These are phyloP conservation scores for Atrina japonica DNA, from an alignment of 2,888 invertebrate genomes.

Conservation along the genomic window DNA sequence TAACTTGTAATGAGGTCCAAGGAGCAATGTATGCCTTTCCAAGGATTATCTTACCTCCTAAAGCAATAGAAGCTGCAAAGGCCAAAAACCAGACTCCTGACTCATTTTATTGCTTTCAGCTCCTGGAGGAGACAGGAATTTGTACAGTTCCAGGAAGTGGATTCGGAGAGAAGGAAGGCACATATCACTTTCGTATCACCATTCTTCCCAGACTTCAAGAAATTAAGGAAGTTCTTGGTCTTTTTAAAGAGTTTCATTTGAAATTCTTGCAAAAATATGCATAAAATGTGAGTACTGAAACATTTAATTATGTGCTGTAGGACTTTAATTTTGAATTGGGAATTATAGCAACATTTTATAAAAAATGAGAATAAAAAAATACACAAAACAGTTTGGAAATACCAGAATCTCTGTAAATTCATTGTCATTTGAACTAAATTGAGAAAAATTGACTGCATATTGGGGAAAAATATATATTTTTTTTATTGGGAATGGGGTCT, in stretches of 20 bases:
- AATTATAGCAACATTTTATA: no score
- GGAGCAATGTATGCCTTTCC: conserved; percentile 99
- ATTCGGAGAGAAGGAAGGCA: conserved; percentile 96
- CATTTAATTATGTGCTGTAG: no score
- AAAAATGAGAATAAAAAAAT: no score
- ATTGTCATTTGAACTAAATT: no score
- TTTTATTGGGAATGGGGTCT: no score
- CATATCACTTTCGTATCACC: conserved; percentile 97
- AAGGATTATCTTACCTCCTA: conserved; percentile 88
- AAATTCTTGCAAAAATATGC: conserved; percentile 88
- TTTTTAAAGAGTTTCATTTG: conserved; percentile 91
- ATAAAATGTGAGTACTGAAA: conserved; percentile 40
- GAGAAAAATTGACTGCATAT: no score
- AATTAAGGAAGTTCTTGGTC: conserved; percentile 90
- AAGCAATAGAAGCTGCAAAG: conserved; percentile 92
- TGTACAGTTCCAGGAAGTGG: conserved; percentile 90
- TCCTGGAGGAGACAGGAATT: conserved; percentile 94
- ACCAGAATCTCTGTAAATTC: no score
- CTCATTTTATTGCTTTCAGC: conserved; percentile 94
- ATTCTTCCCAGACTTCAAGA: conserved; percentile 94
- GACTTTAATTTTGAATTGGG: no score
- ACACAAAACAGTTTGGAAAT: no score
- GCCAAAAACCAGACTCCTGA: conserved; percentile 86
- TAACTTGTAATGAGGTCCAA: conserved; percentile 91
- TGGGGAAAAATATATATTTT: no score